These are phyloP conservation scores for Eulemur coronatus DNA, from an alignment of 2,797 vertebrate species.

Conservation along the genomic window DNA sequence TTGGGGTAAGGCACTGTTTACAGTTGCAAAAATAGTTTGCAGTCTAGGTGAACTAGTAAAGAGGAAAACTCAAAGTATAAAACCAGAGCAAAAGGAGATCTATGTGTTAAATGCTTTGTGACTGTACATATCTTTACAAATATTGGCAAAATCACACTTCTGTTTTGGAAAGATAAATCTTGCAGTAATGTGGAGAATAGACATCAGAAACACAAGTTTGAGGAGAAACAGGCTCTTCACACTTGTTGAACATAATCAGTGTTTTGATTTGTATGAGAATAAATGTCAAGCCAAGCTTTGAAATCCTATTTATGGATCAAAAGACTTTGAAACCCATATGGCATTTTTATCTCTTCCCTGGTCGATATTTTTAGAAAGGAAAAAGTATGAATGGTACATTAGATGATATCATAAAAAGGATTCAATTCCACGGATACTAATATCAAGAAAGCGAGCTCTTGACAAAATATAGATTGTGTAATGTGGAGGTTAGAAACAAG, in stretches of 20 bases:
- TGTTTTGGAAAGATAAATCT: not conserved
- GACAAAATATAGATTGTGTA: not conserved
- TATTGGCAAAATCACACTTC: not conserved
- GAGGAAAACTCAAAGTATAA: not conserved
- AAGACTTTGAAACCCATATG: not conserved
- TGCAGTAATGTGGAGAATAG: too few species aligned
- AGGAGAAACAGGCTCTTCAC: not conserved
- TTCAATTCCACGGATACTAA: not conserved
- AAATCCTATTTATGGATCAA: not conserved
- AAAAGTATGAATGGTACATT: not conserved
- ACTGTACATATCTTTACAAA: not conserved
- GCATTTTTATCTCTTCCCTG: not conserved
- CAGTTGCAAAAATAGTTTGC: not conserved
- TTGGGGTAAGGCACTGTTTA: not conserved
- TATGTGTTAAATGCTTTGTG: not conserved
- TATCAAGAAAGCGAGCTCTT: not conserved
- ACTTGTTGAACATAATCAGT: not conserved
- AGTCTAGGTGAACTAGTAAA: not conserved
- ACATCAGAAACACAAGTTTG: not conserved
- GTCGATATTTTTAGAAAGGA: not conserved
- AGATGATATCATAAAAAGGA: not conserved
- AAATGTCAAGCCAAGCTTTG: not conserved
- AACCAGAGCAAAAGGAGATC: not conserved
- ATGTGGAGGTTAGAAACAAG: not conserved
- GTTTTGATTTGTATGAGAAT: not conserved